Evolutionary conservation across 2,113 vertebrate species (phyloP), one percentile per base, ranked within the genome.

Genomic region (Orientallactaga bullata): DNA sequence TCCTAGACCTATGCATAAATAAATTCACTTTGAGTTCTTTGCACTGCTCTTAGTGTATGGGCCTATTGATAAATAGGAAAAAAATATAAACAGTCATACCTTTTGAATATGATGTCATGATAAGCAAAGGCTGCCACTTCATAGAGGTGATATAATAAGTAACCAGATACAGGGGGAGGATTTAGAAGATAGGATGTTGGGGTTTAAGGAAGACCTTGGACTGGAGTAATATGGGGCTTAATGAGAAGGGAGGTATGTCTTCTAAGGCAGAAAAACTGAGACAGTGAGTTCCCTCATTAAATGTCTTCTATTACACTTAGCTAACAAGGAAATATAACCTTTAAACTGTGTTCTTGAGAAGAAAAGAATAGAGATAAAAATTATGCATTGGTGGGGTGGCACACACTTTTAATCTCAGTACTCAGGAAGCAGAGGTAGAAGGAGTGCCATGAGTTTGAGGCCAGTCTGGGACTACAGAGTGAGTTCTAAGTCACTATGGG

Each of bases 1-100:
- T 47, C 8, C 42, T 47, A 92, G 93, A 96, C 82, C 65, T 88
- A 77, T 90, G 68, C 60, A 76, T 91, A 93, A 95, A 92, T 91
- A 94, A 90, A 94, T 92, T 86, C 72, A 86, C 78, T 89, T 76
- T 71, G 42, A 91, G 69, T 73, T 93, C 79, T 89, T 94, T 93
- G 73, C 85, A 71, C 23, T 61, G 55, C 30, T 69, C 28, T 65
- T 30, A 66, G 4, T 66, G 17, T 90, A 61, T 60, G 58, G 47
- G 24, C 37, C 93, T 95, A 26, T 80, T 77, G 76, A 86, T 26
- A 20, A 42, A 72, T 16, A 24, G 80, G 9, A 24, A 16, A 89
- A 92, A 89, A 37, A 95, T 88, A 85, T 39, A 93, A 73, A 76
- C 28, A 81, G 72, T 32, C 37, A 88, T 5, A 30, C 18, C n/a